phyloP scores from a whole-genome alignment of 2,113 vertebrate species.

The Podiceps cristatus region DNA sequence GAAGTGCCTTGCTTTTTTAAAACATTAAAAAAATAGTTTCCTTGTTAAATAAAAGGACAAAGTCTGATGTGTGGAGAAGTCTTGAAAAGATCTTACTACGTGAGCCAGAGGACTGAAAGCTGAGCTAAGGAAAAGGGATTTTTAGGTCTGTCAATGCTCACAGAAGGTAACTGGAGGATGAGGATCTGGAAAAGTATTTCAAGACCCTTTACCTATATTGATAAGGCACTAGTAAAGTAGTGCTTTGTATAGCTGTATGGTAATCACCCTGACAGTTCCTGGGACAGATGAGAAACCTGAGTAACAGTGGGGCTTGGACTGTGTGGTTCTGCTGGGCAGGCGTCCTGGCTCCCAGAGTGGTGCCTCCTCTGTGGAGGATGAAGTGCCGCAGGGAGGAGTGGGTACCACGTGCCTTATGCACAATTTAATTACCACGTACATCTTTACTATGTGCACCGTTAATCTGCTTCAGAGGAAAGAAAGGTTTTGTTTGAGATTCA shows the following conservation, averaged over 20 bases:
- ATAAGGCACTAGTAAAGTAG: background rate
- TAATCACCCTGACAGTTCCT: background rate
- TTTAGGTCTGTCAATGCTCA: background rate
- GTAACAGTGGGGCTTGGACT: background rate
- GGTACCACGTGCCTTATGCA: background rate
- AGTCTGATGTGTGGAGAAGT: background rate
- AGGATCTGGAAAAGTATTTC: background rate
- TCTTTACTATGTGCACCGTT: background rate
- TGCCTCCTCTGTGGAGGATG: background rate
- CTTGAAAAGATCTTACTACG: background rate
- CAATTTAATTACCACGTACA: fast-evolving
- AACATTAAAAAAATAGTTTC: background rate
- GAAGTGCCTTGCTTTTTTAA: background rate
- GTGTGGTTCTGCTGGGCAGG: background rate
- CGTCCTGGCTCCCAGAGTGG: too few relatives aligned
- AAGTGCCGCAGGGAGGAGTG: background rate
- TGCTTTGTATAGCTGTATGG: background rate
- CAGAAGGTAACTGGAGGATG: background rate
- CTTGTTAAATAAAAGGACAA: background rate
- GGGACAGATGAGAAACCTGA: fast-evolving
- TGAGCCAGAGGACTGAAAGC: background rate
- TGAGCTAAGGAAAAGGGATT: background rate
- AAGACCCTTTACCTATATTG: background rate
- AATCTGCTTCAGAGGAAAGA: background rate
- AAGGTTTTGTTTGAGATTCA: fast-evolving